These are phyloP conservation scores for Syrmaticus mikado DNA, from an alignment of 2,113 vertebrate genomes.

Conservation along the genomic window DNA sequence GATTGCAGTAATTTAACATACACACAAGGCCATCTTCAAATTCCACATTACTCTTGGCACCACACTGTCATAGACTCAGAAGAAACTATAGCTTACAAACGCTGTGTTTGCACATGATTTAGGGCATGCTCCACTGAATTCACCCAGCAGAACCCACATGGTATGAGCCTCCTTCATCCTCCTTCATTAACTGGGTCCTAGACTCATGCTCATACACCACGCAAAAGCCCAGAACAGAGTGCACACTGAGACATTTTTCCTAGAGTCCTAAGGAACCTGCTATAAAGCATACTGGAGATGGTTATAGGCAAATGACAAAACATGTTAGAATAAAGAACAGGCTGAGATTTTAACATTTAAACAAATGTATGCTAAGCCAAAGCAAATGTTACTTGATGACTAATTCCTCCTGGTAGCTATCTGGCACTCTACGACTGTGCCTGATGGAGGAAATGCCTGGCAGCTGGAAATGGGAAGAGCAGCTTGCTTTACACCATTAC, in stretches of 20 bases:
- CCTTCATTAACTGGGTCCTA: neutral
- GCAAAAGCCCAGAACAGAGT: neutral
- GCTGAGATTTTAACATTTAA: neutral
- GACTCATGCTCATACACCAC: fast-evolving
- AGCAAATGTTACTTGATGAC: neutral
- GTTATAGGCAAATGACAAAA: neutral
- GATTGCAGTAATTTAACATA: neutral
- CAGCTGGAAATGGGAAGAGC: neutral
- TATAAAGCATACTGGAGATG: neutral
- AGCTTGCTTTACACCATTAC: neutral
- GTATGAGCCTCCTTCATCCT: neutral
- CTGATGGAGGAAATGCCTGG: neutral
- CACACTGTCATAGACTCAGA: neutral
- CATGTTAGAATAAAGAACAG: neutral
- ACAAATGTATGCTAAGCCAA: neutral
- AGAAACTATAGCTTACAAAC: neutral
- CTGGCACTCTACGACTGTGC: neutral
- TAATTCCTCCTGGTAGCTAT: neutral
- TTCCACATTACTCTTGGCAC: neutral
- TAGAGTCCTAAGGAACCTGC: neutral
- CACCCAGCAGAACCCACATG: neutral
- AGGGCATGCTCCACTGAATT: neutral
- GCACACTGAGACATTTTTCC: neutral
- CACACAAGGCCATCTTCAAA: neutral
- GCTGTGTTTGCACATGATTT: neutral